Base-by-base conservation (phyloP, 2,113 vertebrate species). In the Campylomormyrus numenius region DNA sequence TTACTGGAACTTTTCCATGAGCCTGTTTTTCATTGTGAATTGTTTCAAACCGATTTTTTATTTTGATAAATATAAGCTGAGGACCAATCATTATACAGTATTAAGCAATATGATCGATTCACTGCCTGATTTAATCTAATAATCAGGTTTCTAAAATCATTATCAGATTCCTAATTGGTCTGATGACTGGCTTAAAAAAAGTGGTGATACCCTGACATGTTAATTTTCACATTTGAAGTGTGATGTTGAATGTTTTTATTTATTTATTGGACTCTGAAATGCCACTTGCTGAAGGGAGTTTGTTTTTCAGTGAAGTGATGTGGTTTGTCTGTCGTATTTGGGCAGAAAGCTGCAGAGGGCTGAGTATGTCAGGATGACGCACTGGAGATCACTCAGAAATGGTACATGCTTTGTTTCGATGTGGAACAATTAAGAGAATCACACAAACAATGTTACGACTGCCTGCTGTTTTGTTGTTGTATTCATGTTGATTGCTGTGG, bases 91-190 rank as follows among this genome's bases (percentile, higher is more conserved):
- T 92, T 91, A 93, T 91, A 42, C 39, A 42, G 39, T 42, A 89
- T 93, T 90, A 92, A 90, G 77, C 74, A 88, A 74, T 4, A 42
- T 17, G 87, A 91, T 91, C 86, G 90, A 92, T 92, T 88, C 62
- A 19, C 90, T 88, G 91, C 93, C 93, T 90, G 74, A 87, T 89
- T 89, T 92, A 92, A 93, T 93, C 85, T 52, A 85, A 49, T 88
- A 21, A 91, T 77, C 85, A 66, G 84, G 91, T 92, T 94, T 90
- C 84, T 88, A 92, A 93, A 94, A 92, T 91, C 90, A 91, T 92
- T 91, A 91, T 94, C 90, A 58, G 90, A 92, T 89, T 88, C 89
- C 85, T 89, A 66, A 35, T 42, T 88, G 58, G 91, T 92, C 84
- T 91, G 90, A 93, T 93, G 92, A 92, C 56, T 90, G 92, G 91